Conservation (phyloP, 2,888 invertebrate species). For the Siphonodentalium dalli region DNA sequence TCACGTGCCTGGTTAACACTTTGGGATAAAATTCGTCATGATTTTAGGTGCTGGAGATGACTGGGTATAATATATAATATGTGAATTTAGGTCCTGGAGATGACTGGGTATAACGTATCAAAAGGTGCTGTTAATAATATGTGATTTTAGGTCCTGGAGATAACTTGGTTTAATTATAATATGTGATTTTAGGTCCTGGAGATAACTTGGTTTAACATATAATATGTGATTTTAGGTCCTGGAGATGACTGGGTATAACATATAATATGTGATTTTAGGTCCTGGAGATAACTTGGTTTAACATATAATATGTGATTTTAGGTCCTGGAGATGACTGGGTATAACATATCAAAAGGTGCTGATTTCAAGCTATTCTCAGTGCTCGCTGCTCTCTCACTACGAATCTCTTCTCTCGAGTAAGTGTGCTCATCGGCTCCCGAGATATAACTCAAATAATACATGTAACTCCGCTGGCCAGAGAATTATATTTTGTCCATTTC, state of each 20-base stretch:
- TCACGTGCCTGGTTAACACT: too few relatives aligned
- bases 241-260: too few relatives aligned
- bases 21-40: too few relatives aligned
- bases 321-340: conserved; percentile 59
- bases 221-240: too few relatives aligned
- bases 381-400: conserved; percentile 59
- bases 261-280: background rate
- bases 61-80: background rate
- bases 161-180: too few relatives aligned
- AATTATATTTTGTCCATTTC: too few relatives aligned
- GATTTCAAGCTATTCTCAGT: conserved; percentile 60
- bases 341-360: conserved; percentile 51
- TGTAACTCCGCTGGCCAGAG: too few relatives aligned
- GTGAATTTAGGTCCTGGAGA: conserved; percentile 52
- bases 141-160: too few relatives aligned
- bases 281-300: background rate
- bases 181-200: too few relatives aligned
- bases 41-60: too few relatives aligned
- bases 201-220: too few relatives aligned
- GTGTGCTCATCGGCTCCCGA: conserved; percentile 28
- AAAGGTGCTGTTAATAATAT: conserved; percentile 58
- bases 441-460: too few relatives aligned
- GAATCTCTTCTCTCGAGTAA: conserved; percentile 58
- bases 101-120: conserved; percentile 53
- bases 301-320: conserved; percentile 22